Evolutionary conservation across 2,797 vertebrate species (phyloP).

Genomic region (Melanitta fusca): DNA sequence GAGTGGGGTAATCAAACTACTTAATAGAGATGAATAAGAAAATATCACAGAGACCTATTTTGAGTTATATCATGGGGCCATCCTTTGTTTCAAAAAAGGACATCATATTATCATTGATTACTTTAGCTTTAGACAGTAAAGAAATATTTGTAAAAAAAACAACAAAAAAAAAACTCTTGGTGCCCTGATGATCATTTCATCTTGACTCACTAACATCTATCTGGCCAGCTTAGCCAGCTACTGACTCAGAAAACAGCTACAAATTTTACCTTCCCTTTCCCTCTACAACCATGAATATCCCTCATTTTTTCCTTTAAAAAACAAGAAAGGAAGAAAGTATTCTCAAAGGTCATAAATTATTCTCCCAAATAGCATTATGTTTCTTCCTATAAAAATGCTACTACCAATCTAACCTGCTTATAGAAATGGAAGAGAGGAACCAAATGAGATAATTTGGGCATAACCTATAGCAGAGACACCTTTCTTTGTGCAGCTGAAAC

Average conservation of each 20-base stretch:
- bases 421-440: background rate
- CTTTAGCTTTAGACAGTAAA: background rate
- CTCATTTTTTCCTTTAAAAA: background rate
- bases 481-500: background rate
- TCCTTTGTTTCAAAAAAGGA: background rate
- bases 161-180: background rate
- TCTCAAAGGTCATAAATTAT: background rate
- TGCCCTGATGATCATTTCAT: background rate
- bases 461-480: background rate
- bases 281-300: background rate
- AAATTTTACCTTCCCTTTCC: background rate
- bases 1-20: too few relatives aligned
- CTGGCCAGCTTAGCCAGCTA: background rate
- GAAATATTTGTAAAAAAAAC: background rate
- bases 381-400: background rate
- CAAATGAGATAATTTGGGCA: background rate
- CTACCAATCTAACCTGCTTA: background rate
- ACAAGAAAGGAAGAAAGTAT: background rate
- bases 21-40: background rate
- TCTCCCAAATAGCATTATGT: background rate
- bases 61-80: rapidly evolving
- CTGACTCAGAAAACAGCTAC: background rate
- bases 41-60: background rate
- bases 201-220: background rate
- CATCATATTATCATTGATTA: background rate